These are phyloP conservation scores for Bettongia penicillata DNA, from an alignment of 2,113 vertebrate genomes.

Conservation along the genomic window DNA sequence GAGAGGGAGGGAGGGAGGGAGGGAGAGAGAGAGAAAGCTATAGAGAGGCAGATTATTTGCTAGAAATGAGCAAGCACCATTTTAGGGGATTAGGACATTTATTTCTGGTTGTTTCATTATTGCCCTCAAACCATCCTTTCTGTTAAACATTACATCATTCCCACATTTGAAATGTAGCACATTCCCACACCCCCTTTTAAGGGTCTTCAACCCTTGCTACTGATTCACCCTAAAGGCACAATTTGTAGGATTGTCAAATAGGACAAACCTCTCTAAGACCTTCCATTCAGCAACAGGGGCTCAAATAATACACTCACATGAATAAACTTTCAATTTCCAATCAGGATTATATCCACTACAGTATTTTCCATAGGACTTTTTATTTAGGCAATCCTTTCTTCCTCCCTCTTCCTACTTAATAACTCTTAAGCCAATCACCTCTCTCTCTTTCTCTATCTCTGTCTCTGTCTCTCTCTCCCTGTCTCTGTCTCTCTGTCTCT, in stretches of 20 bases:
- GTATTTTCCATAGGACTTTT: slow-evolving; percentile 9
- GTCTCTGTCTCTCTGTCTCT: too few relatives aligned
- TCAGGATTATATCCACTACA: background rate
- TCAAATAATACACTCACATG: background rate
- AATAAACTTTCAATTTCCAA: background rate
- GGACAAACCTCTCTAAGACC: background rate
- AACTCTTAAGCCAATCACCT: background rate
- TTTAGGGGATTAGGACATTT: background rate
- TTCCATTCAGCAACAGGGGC: background rate
- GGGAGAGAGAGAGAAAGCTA: background rate
- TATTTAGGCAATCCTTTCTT: background rate
- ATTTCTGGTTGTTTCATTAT: background rate
- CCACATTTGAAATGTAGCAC: background rate
- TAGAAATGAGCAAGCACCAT: background rate
- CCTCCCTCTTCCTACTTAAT: background rate
- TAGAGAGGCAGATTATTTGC: background rate
- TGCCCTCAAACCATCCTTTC: background rate
- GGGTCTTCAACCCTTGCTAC: background rate
- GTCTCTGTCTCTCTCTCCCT: too few relatives aligned
- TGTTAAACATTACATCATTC: background rate
- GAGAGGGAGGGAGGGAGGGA: background rate
- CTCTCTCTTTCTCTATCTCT: too few relatives aligned
- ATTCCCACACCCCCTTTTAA: too few relatives aligned
- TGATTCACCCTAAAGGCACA: background rate
- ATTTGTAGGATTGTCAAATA: background rate